Conservation (phyloP, 2,888 invertebrate genomes). For the Parascotia fuliginaria region DNA sequence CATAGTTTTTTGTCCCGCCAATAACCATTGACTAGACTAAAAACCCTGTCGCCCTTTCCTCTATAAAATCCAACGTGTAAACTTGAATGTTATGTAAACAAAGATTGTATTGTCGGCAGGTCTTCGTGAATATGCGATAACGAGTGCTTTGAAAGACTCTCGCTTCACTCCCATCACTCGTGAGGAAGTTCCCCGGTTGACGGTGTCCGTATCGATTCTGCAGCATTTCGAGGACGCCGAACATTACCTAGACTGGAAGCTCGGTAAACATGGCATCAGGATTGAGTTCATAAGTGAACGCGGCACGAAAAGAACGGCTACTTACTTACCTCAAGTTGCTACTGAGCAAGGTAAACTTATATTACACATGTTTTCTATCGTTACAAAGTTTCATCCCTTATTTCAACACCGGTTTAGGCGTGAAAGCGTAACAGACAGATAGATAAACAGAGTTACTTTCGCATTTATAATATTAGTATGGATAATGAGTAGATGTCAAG, state of each 20-base stretch:
- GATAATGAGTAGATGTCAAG: too few species aligned
- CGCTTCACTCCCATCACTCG: conserved; percentile 97
- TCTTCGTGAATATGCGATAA: conserved; percentile 97
- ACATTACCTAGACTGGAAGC: conserved; percentile 98
- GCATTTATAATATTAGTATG: too few species aligned
- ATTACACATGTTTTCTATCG: too few species aligned
- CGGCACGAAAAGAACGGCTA: conserved; percentile 97
- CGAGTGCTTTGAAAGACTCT: conserved; percentile 99
- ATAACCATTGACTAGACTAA: too few species aligned
- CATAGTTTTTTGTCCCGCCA: too few species aligned
- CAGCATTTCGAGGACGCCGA: conserved; percentile 98
- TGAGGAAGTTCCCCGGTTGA: conserved; percentile 96
- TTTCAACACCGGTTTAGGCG: too few species aligned
- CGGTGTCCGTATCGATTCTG: conserved; percentile 98
- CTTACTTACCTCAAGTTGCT: conserved; percentile 99
- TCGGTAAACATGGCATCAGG: conserved; percentile 98
- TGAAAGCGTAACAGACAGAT: too few species aligned
- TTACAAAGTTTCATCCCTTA: too few species aligned
- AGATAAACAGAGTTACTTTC: too few species aligned
- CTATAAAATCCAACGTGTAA: too few species aligned
- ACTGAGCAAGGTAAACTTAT: conserved; percentile 94
- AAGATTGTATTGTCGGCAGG: conserved; percentile 81
- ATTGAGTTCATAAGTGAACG: conserved; percentile 98
- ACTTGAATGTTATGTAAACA: too few species aligned
- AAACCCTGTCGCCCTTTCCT: too few species aligned